A percentile compares a stretch with the other conserved stretches of the same genome.
Evolutionary conservation across 2,113 vertebrate genomes (phyloP).

Genomic region (Apodemus sylvaticus): DNA sequence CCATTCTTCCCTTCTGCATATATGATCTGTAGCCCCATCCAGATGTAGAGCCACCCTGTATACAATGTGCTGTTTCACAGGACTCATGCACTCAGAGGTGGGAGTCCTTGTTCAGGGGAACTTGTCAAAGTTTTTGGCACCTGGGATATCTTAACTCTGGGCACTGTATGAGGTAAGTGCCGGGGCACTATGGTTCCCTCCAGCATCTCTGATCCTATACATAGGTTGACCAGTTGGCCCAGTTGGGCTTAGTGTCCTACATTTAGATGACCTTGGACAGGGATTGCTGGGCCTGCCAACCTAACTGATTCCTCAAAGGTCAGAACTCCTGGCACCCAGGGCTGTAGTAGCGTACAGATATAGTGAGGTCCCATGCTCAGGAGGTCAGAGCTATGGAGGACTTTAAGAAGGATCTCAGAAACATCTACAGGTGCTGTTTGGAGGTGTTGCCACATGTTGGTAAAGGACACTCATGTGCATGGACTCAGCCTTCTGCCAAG

Average conservation of each 20-base stretch:
- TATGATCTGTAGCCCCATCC: neutral
- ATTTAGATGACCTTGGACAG: neutral
- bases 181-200: neutral
- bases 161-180: neutral
- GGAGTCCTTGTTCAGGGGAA: neutral
- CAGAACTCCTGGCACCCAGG: neutral
- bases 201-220: neutral
- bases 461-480: neutral
- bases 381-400: neutral
- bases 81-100: neutral
- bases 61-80: neutral
- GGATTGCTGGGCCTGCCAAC: neutral
- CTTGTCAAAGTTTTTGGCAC: neutral
- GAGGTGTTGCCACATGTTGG: neutral
- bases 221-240: neutral
- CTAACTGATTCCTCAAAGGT: constrained; percentile 6
- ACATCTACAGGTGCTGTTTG: neutral
- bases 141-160: neutral
- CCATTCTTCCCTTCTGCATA: neutral
- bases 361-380: neutral
- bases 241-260: constrained; percentile 13
- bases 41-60: neutral
- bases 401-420: constrained; percentile 40
- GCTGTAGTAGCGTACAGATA: neutral
- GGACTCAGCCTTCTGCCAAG: neutral